These are phyloP conservation scores for Cataglyphis cursor DNA, from an alignment of 2,888 invertebrate genomes.

Conservation along the genomic window DNA sequence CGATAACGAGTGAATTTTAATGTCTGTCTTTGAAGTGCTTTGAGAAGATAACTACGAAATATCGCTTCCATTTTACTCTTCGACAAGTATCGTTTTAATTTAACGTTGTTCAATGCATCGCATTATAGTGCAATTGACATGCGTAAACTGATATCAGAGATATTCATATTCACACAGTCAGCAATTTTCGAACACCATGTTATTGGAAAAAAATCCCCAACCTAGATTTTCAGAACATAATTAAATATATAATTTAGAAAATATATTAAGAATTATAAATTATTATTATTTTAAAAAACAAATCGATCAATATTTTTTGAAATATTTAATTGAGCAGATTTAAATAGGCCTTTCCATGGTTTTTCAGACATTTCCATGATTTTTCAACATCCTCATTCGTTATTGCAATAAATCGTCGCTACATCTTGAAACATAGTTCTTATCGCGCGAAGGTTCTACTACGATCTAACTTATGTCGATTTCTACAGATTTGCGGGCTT, in stretches of 20 bases:
- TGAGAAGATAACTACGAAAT: conserved; percentile 39
- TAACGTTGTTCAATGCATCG: conserved; percentile 29
- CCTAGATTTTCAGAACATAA: background rate
- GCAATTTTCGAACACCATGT: background rate
- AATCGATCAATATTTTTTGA: background rate
- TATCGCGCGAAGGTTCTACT: background rate
- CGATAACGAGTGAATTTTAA: conserved; percentile 56
- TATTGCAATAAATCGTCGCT: background rate
- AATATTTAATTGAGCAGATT: background rate
- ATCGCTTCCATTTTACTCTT: conserved; percentile 46
- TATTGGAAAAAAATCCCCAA: background rate
- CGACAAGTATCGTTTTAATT: conserved; percentile 52
- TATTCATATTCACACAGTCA: background rate
- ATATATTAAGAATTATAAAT: background rate
- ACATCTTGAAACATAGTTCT: background rate
- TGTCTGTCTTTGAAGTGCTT: conserved; percentile 43
- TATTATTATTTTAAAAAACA: background rate
- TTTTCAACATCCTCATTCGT: background rate
- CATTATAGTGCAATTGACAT: conserved; percentile 25
- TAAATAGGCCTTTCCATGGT: background rate
- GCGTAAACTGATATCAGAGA: conserved; percentile 4
- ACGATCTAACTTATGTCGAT: conserved; percentile 33
- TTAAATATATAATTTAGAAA: background rate
- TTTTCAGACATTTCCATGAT: background rate
- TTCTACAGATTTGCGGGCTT: conserved; percentile 61